Conservation (phyloP, 2,797 vertebrate genomes). For the Gymnoscopelus microlampas region DNA sequence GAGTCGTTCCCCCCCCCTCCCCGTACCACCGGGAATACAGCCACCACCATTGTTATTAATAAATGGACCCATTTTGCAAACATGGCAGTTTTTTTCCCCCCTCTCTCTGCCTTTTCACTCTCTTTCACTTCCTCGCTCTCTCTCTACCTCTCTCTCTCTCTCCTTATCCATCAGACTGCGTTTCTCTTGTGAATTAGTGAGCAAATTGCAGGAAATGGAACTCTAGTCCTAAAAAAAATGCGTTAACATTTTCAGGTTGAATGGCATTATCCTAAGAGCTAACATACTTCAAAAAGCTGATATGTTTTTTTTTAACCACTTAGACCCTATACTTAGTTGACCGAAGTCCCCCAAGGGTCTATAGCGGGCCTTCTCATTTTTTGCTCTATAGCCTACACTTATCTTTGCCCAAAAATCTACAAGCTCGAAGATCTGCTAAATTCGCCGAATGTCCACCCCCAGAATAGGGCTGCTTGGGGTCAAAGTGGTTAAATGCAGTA, state of each 20-base stretch:
- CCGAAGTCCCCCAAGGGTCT: too few species aligned
- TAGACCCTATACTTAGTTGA: too few species aligned
- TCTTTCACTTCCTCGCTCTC: conserved; percentile 43
- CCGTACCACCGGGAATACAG: conserved; percentile 79
- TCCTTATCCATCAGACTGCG: conserved; percentile 59
- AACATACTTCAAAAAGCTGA: neutral
- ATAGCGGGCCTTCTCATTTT: too few species aligned
- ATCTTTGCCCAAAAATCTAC: too few species aligned
- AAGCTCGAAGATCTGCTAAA: too few species aligned
- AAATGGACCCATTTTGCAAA: conserved; percentile 84
- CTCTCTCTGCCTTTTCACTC: conserved; percentile 58
- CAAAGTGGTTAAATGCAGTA: too few species aligned
- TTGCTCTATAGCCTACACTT: too few species aligned
- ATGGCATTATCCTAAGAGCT: conserved; percentile 24
- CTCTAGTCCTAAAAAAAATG: conserved; percentile 54
- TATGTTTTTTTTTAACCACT: too few species aligned
- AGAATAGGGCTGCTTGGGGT: too few species aligned
- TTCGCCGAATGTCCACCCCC: too few species aligned
- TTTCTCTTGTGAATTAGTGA: conserved; percentile 72
- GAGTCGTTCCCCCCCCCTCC: conserved; percentile 76
- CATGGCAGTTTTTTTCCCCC: conserved; percentile 69
- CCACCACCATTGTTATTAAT: conserved; percentile 85
- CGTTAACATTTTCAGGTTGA: conserved; percentile 55
- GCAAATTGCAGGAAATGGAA: conserved; percentile 67
- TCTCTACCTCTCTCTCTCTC: neutral